Percentiles rank a stretch among this genome's conserved stretches.
phyloP scores from a whole-genome alignment of 2,797 vertebrate species.

The Gymnothorax javanicus region DNA sequence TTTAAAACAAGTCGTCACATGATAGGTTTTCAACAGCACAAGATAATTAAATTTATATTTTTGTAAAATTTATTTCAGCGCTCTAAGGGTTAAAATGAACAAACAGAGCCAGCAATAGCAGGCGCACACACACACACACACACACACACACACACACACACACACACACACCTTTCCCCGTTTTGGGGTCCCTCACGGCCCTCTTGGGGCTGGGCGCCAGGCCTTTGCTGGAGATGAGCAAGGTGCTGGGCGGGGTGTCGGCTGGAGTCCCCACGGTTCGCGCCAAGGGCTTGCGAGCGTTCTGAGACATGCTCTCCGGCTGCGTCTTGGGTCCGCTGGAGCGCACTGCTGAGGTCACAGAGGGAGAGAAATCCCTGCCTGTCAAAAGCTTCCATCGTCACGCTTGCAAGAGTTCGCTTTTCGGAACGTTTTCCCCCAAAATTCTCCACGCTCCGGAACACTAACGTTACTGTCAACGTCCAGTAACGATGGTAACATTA shows the following conservation, averaged over 20 bases:
- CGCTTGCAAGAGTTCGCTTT: too few relatives aligned
- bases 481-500: too few relatives aligned
- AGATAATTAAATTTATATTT: too few relatives aligned
- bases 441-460: too few relatives aligned
- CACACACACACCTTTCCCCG: slow-evolving; percentile 85
- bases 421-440: too few relatives aligned
- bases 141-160: not conserved
- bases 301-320: slow-evolving; percentile 97
- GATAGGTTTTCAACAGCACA: too few relatives aligned
- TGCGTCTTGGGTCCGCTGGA: slow-evolving; percentile 93
- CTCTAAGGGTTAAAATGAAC: too few relatives aligned
- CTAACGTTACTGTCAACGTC: too few relatives aligned
- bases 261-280: slow-evolving; percentile 91
- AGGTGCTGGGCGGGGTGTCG: slow-evolving; percentile 88
- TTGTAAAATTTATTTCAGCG: too few relatives aligned
- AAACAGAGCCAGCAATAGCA: too few relatives aligned
- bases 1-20: too few relatives aligned
- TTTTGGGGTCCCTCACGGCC: slow-evolving; percentile 94
- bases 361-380: not conserved
- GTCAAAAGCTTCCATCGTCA: not conserved
- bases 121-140: slow-evolving; percentile 60
- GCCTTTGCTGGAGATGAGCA: slow-evolving; percentile 84
- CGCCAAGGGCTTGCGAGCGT: slow-evolving; percentile 86
- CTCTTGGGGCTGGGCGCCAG: slow-evolving; percentile 95
- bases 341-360: slow-evolving; percentile 79